A percentile compares a stretch with the other conserved stretches of the same genome.
Evolutionary conservation across 2,888 invertebrate genomes (phyloP).

Genomic region (Ctenicera cuprea): DNA sequence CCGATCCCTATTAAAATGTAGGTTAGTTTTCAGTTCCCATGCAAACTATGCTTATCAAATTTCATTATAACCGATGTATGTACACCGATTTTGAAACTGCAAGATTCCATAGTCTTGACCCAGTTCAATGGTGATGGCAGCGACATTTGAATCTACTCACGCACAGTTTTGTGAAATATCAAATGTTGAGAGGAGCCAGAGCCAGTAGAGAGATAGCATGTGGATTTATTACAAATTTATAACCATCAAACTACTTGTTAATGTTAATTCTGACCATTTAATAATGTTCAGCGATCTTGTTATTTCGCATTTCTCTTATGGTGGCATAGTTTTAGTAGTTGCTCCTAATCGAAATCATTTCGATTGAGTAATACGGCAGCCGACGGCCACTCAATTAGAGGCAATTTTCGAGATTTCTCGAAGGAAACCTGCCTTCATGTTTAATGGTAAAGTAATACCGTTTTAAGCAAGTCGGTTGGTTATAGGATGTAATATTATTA

Average conservation of each 20-base stretch:
- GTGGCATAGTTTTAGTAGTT: conserved; percentile 15
- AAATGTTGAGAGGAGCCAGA: conserved; percentile 4
- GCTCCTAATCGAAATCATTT: conserved; percentile 9
- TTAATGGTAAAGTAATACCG: conserved; percentile 22
- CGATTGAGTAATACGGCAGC: conserved; percentile 21
- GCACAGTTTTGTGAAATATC: conserved; percentile 34
- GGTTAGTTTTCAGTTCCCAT: neutral
- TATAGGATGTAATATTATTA: conserved; percentile 1
- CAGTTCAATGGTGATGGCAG: conserved; percentile 25
- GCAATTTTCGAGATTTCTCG: conserved; percentile 25
- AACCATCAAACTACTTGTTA: conserved; percentile 12
- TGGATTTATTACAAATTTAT: conserved; percentile 6
- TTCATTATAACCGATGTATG: neutral
- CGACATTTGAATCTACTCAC: conserved; percentile 34
- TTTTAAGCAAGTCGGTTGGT: conserved; percentile 12
- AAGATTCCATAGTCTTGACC: conserved; percentile 32
- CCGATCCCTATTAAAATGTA: no score
- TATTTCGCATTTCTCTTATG: conserved; percentile 9
- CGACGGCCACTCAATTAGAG: conserved; percentile 14
- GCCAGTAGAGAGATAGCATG: neutral
- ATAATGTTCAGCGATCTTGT: conserved; percentile 13
- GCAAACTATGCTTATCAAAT: neutral
- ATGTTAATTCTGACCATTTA: conserved; percentile 19
- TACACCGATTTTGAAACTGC: conserved; percentile 22
- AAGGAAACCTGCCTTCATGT: conserved; percentile 11